Base-by-base conservation (phyloP, 2,888 invertebrate genomes). In the Zaprionus bogoriensis region DNA sequence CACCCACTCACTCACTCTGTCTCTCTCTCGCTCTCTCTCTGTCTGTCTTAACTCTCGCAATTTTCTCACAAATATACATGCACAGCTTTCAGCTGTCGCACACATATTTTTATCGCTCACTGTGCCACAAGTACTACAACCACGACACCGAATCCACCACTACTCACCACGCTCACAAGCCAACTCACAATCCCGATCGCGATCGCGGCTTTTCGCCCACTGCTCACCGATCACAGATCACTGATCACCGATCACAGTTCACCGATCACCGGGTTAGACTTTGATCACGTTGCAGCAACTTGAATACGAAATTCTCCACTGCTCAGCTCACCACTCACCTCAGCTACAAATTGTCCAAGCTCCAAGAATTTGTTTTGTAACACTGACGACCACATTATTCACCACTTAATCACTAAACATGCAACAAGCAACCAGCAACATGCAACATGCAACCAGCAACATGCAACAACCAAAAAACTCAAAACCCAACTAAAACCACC, bases 271-370 rank as follows among this genome's bases (percentile, higher is more conserved):
- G 53, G 76, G 47, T 55, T 76, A 65, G 76, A 75, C 36, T 65
- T 77, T 60, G 55, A 58, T 77, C 74, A 73, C 64, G 51, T 54
- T 57, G 54, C 62, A 73, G 63, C 77, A 76, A 72, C 46, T 76
- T 54, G 52, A 72, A 52, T 50, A 65, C 51, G 28, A 57, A 51
- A 59, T 71, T 76, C 54, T 72, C 75, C 76, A 71, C 77, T 19
- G 71, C 71, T 75, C 71, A 71, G 73, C 53, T 70, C 75, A 70
- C 84, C 60, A 54, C 42, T 82, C 77, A 77, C 86, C 66, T 76
- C 80, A 83, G 87, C 72, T 72, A 72, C 32, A 30, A 59, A 36
- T 44, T 51, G 52, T 54, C 59, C 2, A 44, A 48, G 54, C 44
- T 47, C n/a, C 52, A 48, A 28, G 65, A 73, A 67, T 67, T 63